Evolutionary conservation across 2,113 vertebrate genomes (phyloP).

Genomic region (Hemichromis elongatus): DNA sequence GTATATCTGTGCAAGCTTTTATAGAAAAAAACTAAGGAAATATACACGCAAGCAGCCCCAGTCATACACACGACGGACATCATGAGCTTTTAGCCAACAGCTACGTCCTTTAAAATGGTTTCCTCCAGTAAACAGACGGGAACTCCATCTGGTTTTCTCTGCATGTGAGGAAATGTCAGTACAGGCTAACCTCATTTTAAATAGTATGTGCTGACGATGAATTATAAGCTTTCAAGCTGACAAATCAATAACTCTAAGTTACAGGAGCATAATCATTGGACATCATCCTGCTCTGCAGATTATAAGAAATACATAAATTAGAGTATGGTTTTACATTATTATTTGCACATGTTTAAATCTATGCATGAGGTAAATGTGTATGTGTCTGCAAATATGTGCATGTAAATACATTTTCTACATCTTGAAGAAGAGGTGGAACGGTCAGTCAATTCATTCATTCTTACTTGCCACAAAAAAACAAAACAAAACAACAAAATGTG

Average conservation of each 20-base stretch:
- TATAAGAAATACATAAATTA: not conserved
- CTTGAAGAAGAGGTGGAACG: not conserved
- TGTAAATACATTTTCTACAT: not conserved
- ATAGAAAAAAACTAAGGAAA: not conserved
- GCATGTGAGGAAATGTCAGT: not conserved
- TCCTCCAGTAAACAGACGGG: not conserved
- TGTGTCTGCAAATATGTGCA: not conserved
- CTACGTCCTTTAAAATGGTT: constrained; percentile 14
- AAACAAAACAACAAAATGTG: not conserved
- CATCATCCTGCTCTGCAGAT: not conserved
- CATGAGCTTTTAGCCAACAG: not conserved
- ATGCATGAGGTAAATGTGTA: not conserved
- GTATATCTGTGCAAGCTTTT: not conserved
- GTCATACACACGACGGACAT: not conserved
- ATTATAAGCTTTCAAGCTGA: not conserved
- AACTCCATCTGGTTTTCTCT: not conserved
- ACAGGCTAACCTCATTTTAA: not conserved
- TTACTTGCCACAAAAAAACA: not conserved
- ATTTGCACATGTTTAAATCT: not conserved
- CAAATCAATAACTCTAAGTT: not conserved
- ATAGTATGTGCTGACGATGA: not conserved
- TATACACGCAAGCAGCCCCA: not conserved
- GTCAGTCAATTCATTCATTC: not conserved
- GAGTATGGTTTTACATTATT: not conserved
- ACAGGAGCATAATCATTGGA: not conserved